A percentile compares a stretch with the other conserved stretches of the same genome.
Evolutionary conservation across 2,797 vertebrate species (phyloP).

Genomic region (Crenichthys baileyi): DNA sequence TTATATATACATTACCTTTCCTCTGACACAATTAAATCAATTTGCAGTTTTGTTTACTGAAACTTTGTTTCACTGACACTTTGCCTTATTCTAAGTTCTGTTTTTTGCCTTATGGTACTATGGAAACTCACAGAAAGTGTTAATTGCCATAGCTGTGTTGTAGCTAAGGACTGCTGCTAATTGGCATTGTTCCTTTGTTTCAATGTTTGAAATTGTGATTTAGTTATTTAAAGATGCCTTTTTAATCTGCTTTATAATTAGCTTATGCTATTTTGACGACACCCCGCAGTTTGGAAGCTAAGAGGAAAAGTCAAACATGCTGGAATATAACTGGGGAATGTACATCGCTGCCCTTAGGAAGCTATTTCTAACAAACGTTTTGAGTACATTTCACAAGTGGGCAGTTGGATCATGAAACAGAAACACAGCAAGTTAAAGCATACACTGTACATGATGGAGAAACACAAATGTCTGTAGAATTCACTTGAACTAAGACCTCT

Average conservation of each 20-base stretch:
- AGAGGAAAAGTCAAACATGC: constrained; percentile 8
- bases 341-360: neutral
- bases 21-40: neutral
- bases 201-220: constrained; percentile 28
- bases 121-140: constrained; percentile 48
- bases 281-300: neutral
- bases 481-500: constrained; percentile 30
- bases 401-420: constrained; percentile 9
- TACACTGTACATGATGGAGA: neutral
- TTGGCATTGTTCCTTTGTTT: constrained; percentile 31
- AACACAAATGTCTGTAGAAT: constrained; percentile 6
- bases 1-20: neutral
- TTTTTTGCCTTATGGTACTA: constrained; percentile 19
- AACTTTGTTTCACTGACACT: constrained; percentile 19
- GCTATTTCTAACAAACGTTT: neutral
- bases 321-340: neutral
- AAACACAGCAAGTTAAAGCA: neutral
- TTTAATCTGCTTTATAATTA: constrained; percentile 9
- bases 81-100: constrained; percentile 13
- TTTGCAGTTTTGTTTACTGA: constrained; percentile 25
- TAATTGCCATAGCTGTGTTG: constrained; percentile 56
- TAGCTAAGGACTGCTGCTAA: constrained; percentile 39
- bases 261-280: constrained; percentile 12
- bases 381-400: neutral
- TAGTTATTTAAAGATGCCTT: constrained; percentile 33